Percentiles rank a stretch among this genome's conserved stretches.
These are phyloP conservation scores for Xiphorhynchus erythropygius DNA, from an alignment of 2,797 vertebrate species.

Conservation along the genomic window DNA sequence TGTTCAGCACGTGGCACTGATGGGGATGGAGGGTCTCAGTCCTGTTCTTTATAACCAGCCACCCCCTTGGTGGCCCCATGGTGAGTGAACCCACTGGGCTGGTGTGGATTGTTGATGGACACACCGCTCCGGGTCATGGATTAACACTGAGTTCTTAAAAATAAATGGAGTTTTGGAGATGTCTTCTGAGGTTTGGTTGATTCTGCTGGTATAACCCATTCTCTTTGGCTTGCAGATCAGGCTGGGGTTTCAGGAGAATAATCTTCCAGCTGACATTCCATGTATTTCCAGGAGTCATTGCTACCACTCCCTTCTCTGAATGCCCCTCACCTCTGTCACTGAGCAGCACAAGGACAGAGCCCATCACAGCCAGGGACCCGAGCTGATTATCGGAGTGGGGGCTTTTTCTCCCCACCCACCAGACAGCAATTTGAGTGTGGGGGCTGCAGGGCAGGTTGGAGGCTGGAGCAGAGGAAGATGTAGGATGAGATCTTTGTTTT, in stretches of 20 bases:
- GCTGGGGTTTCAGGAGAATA: background rate
- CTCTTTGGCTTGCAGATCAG: background rate
- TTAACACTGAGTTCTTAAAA: background rate
- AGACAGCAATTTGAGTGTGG: background rate
- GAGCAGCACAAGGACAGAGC: background rate
- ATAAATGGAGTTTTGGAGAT: background rate
- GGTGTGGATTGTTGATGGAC: background rate
- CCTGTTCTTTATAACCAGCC: background rate
- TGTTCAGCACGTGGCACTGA: rapidly evolving
- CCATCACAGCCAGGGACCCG: background rate
- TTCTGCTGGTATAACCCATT: background rate
- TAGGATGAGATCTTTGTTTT: background rate
- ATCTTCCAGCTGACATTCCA: background rate
- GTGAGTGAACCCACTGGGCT: background rate
- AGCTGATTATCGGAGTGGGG: background rate
- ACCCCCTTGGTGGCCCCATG: rapidly evolving
- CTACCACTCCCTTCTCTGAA: background rate
- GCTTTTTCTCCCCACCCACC: background rate
- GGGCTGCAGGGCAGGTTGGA: background rate
- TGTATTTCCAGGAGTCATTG: background rate
- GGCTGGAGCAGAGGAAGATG: background rate
- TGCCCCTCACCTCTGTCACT: no score
- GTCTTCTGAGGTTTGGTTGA: background rate
- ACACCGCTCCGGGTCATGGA: background rate
- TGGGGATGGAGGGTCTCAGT: background rate